Percentiles rank a stretch among this genome's conserved stretches.
Conservation (phyloP, 2,113 vertebrate species). For the Protobothrops flavoviridis region DNA sequence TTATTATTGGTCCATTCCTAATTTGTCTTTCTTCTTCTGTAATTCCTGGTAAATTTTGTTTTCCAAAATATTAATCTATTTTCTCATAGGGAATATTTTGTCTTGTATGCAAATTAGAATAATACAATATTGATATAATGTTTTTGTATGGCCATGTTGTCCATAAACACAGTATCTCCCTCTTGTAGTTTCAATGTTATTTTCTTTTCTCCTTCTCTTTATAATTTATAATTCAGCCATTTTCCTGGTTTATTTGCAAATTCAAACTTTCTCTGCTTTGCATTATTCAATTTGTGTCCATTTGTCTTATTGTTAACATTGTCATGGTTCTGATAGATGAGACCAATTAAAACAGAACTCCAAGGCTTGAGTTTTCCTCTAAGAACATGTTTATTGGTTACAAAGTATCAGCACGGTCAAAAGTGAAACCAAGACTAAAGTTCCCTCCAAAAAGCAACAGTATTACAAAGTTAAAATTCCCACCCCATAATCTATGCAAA, state of each 20-base stretch:
- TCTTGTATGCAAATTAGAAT: background rate
- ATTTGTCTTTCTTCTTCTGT: background rate
- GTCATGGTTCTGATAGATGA: too few relatives aligned
- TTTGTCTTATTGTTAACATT: background rate
- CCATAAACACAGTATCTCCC: too few relatives aligned
- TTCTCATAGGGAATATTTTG: background rate
- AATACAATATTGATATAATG: background rate
- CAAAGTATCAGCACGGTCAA: too few relatives aligned
- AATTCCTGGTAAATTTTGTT: background rate
- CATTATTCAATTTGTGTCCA: background rate
- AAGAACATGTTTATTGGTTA: too few relatives aligned
- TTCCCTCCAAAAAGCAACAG: too few relatives aligned
- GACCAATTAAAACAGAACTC: too few relatives aligned
- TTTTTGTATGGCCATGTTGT: background rate
- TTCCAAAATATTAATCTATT: background rate
- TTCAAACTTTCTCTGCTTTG: background rate
- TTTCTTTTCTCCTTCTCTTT: background rate
- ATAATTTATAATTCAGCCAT: background rate
- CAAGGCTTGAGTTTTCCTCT: too few relatives aligned
- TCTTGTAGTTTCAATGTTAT: background rate
- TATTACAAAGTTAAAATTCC: too few relatives aligned
- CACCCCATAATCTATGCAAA: too few relatives aligned
- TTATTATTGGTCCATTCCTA: background rate
- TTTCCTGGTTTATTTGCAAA: background rate
- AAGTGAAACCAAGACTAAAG: too few relatives aligned